Evolutionary conservation across 2,888 invertebrate genomes (phyloP), one percentile per base, ranked within the genome.

Genomic region (Drosophila emarginata): DNA sequence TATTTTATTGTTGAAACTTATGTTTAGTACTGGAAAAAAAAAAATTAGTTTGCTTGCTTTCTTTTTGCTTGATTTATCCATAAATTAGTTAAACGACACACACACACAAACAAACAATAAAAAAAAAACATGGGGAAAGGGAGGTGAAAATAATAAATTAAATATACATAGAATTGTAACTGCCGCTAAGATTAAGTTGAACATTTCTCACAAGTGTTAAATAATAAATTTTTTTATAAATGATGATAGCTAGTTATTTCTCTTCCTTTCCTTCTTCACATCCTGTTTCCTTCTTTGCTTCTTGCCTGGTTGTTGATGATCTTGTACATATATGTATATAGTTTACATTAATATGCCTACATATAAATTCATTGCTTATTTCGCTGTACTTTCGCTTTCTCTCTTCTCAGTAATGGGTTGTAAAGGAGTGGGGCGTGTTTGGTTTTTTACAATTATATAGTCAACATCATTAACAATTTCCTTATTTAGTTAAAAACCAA

Each of bases 341-440:
- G 84, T 81, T 77, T 84, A 80, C 85, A 79, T 61, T 73, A 74
- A 68, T 81, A 81, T 74, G 76, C 68, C 79, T 78, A 75, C 64
- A 79, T 78, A 79, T 87, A 85, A 85, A 82, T 83, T 85, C 87
- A 87, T 83, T 80, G 81, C 75, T 80, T 84, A 72, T 80, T 75
- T 87, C 85, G 85, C 87, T 81, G 85, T 79, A 79, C 72, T 72
- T 61, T 56, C 32, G 32, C 69, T 70, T 52, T 51, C 21, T 45
- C 64, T 54, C 6, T 26, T 23, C 4, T 23, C 37, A n/a, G 37
- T n/a, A n/a, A 4, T 36, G 23, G 14, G 11, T 26, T 4, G 23
- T 23, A 23, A 1, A 57, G 40, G n/a, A 12, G 26, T 14, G 23
- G 2, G 14, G 21, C 36, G 50, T 15, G 18, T n/a, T 15, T 21